Percentiles rank a stretch among this genome's conserved stretches.
phyloP scores from a whole-genome alignment of 2,888 invertebrate genomes.

The Stegana nigrithorax region DNA sequence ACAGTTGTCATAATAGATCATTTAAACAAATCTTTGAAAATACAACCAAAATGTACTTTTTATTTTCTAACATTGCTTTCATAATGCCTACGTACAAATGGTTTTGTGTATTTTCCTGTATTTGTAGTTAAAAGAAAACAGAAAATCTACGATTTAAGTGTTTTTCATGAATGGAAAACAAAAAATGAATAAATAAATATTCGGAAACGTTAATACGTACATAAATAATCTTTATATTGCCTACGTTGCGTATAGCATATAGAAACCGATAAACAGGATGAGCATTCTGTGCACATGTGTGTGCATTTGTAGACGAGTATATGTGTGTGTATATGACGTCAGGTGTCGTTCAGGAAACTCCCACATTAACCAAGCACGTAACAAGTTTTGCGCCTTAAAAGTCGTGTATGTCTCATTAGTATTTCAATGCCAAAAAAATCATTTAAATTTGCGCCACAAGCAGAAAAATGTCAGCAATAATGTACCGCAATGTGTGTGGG shows the following conservation, averaged over 20 bases:
- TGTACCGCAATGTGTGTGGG: too few relatives aligned
- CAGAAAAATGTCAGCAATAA: conserved; percentile 21
- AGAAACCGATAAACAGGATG: conserved; percentile 49
- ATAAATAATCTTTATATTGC: conserved; percentile 30
- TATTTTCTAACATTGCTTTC: too few relatives aligned
- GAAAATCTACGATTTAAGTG: neutral
- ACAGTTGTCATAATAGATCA: conserved; percentile 9
- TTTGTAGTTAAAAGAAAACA: neutral
- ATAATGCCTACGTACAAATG: too few relatives aligned
- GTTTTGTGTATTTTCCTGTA: neutral
- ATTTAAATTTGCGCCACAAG: too few relatives aligned
- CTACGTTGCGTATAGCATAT: conserved; percentile 8
- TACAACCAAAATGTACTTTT: too few relatives aligned
- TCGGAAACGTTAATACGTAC: conserved; percentile 11
- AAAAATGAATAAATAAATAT: conserved; percentile 10
- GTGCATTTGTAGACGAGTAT: too few relatives aligned
- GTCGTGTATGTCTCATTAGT: too few relatives aligned
- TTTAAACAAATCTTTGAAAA: conserved; percentile 7
- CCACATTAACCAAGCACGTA: neutral
- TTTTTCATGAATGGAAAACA: conserved; percentile 50
- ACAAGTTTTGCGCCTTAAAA: conserved; percentile 7
- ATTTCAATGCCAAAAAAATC: too few relatives aligned
- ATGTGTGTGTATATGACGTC: too few relatives aligned
- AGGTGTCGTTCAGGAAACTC: conserved; percentile 24
- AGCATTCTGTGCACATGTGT: conserved; percentile 11